phyloP scores from a whole-genome alignment of 2,113 vertebrate genomes.

The Vanacampus margaritifer region DNA sequence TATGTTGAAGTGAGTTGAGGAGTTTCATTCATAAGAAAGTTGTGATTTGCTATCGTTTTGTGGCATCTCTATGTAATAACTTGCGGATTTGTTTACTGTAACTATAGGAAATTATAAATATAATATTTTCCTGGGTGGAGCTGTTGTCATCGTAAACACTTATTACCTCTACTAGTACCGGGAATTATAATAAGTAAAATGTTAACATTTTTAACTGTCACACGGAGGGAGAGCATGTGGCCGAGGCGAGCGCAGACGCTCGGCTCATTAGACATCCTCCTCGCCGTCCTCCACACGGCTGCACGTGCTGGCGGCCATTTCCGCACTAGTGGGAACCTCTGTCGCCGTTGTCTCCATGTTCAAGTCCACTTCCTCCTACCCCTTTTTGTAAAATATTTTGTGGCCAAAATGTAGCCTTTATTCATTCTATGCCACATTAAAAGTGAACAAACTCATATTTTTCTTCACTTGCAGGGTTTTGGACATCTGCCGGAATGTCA shows the following conservation, averaged over 20 bases:
- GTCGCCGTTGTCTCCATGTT: conserved; percentile 43
- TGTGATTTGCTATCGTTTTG: too few species aligned
- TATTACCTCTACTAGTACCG: too few species aligned
- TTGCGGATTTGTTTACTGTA: too few species aligned
- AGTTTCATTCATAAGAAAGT: too few species aligned
- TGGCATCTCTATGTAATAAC: too few species aligned
- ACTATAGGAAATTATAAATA: too few species aligned
- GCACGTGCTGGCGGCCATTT: conserved; percentile 68
- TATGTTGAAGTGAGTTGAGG: too few species aligned
- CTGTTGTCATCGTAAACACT: too few species aligned
- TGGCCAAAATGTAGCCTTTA: neutral
- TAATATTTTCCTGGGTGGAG: too few species aligned
- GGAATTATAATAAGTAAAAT: too few species aligned
- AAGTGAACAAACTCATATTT: neutral
- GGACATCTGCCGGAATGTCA: conserved; percentile 95
- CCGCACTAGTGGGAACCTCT: conserved; percentile 57
- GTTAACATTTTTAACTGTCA: too few species aligned
- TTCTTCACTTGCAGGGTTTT: conserved; percentile 77
- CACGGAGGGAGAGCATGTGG: conserved; percentile 63
- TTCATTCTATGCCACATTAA: neutral
- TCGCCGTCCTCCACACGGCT: conserved; percentile 60
- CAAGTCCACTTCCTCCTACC: conserved; percentile 26
- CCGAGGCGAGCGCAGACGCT: conserved; percentile 64
- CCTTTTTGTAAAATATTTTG: conserved; percentile 14
- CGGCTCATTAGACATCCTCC: conserved; percentile 67